Conservation (phyloP, 2,113 vertebrate species). For the Podocnemis expansa region DNA sequence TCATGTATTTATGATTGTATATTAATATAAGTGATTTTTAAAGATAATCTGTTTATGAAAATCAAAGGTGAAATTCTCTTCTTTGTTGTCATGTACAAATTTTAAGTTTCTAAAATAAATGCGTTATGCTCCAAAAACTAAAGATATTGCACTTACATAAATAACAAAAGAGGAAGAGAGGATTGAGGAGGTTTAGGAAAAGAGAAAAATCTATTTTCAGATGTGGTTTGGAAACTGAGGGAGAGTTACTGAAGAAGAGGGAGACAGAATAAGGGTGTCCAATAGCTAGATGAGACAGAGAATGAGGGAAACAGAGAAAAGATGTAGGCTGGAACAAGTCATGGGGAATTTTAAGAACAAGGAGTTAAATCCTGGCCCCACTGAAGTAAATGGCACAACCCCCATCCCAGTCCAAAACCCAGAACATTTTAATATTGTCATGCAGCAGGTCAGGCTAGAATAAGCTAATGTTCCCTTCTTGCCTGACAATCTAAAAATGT, state of each 20-base stretch:
- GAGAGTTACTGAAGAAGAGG: not conserved
- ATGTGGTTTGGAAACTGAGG: not conserved
- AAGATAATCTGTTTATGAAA: conserved; percentile 6
- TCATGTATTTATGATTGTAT: not conserved
- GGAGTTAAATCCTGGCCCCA: not conserved
- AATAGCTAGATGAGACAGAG: not conserved
- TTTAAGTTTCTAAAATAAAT: not conserved
- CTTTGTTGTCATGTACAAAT: not conserved
- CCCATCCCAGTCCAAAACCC: not conserved
- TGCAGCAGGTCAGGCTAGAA: not conserved
- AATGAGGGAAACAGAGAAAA: not conserved
- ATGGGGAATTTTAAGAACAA: not conserved
- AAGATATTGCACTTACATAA: not conserved
- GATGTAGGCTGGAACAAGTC: not conserved
- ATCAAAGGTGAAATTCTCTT: not conserved
- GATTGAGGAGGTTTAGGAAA: not conserved
- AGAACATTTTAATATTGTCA: not conserved
- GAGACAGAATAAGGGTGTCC: not conserved
- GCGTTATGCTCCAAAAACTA: not conserved
- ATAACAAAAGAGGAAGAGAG: rapidly evolving
- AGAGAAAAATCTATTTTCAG: not conserved
- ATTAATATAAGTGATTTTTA: not conserved
- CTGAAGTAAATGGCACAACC: not conserved
- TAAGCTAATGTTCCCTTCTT: not conserved
- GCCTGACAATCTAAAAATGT: not conserved